Percentiles rank a stretch among this genome's conserved stretches.
These are phyloP conservation scores for Apogon talboti DNA, from an alignment of 2,797 vertebrate species.

Conservation along the genomic window DNA sequence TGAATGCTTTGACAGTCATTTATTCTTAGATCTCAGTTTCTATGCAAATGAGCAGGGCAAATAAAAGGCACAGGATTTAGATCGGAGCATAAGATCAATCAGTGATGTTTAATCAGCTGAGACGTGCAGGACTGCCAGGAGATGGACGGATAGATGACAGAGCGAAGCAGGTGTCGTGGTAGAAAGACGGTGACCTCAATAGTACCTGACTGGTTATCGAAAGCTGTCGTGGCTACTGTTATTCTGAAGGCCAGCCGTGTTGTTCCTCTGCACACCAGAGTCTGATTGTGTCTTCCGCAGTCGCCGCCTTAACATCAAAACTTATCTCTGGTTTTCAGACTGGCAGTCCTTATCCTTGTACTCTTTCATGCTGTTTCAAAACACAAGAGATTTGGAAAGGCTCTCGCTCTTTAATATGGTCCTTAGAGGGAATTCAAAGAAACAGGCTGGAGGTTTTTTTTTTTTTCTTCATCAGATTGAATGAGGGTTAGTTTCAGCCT, in stretches of 20 bases:
- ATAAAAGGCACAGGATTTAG: conserved; percentile 56
- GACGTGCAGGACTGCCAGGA: conserved; percentile 30
- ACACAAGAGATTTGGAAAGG: conserved; percentile 65
- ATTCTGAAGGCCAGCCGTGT: conserved; percentile 60
- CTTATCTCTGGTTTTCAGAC: conserved; percentile 71
- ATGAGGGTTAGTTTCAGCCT: conserved; percentile 42
- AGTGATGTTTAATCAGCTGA: conserved; percentile 63
- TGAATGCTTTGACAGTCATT: conserved; percentile 41
- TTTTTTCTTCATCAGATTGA: conserved; percentile 36
- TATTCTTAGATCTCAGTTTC: conserved; percentile 59
- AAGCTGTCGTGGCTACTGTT: conserved; percentile 49
- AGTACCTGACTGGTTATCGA: conserved; percentile 63
- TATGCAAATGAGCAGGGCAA: conserved; percentile 67
- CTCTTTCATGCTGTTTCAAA: conserved; percentile 71
- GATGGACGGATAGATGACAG: conserved; percentile 54
- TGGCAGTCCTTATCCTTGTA: conserved; percentile 65
- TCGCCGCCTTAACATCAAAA: conserved; percentile 69
- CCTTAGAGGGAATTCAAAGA: conserved; percentile 67
- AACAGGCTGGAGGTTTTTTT: conserved; percentile 24
- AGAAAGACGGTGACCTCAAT: conserved; percentile 53
- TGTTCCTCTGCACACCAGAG: conserved; percentile 38
- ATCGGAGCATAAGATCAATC: conserved; percentile 59
- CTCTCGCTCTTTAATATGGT: conserved; percentile 64
- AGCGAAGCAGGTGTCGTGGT: conserved; percentile 49
- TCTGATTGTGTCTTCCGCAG: conserved; percentile 53